These are phyloP conservation scores for Ivindomyrus marchei DNA, from an alignment of 2,113 vertebrate species.

Conservation along the genomic window DNA sequence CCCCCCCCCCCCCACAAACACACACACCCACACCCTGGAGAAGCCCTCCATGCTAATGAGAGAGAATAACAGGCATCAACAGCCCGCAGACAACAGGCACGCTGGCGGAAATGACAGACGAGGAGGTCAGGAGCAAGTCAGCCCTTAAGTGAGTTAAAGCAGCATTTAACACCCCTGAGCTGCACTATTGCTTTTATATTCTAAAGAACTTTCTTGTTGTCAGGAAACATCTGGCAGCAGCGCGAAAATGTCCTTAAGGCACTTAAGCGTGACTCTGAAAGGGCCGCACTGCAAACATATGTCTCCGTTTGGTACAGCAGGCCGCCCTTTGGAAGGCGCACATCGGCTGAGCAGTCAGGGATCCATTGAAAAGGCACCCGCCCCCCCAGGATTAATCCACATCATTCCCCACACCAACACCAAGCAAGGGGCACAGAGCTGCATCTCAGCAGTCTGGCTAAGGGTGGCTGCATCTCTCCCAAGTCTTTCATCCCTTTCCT, in stretches of 20 bases:
- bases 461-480: neutral
- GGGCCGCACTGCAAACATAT: neutral
- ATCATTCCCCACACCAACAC: neutral
- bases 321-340: neutral
- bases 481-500: neutral
- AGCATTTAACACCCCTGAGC: neutral
- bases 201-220: neutral
- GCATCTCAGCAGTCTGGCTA: neutral
- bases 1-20: neutral
- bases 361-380: neutral
- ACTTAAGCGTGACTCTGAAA: neutral
- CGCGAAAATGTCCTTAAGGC: neutral
- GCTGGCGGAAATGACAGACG: neutral
- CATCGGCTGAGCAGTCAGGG: neutral
- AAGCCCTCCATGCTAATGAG: conserved; percentile 32
- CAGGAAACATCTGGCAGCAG: neutral
- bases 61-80: neutral
- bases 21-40: neutral
- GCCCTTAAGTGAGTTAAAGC: neutral
- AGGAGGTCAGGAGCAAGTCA: neutral
- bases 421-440: neutral
- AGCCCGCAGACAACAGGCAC: neutral
- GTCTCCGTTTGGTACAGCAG: neutral
- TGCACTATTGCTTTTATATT: neutral
- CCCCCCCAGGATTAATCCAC: neutral